Base-by-base conservation (phyloP, 1,140 invertebrate species). In the Micrasema longulum region DNA sequence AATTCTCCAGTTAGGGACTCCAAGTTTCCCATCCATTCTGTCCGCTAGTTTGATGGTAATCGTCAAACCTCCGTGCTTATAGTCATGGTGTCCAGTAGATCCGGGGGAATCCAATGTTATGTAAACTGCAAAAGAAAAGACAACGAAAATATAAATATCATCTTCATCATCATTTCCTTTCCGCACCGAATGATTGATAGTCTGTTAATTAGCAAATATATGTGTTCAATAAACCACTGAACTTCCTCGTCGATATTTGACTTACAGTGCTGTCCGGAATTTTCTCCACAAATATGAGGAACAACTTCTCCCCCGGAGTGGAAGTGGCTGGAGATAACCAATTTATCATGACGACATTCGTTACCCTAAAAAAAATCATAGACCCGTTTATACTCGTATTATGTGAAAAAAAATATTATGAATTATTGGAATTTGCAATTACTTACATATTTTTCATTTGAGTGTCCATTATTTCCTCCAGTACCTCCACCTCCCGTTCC, bases 241-340 rank as follows among this genome's bases (percentile, higher is more conserved):
- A n/a, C n/a, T n/a, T n/a, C n/a, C n/a, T n/a, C n/a, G n/a, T n/a
- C n/a, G n/a, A n/a, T n/a, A n/a, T n/a, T n/a, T n/a, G n/a, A 45
- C 80, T 81, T 53, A 85, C 84, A 64, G 72, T 95, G 93, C 77
- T 95, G 92, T 23, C 91, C 92, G 12, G 85, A 87, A 80, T 95
- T 95, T 77, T 91, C 88, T 7, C 94, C 94, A 77, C 94, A 95
- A 50, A 89, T 80, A 0, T 90, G 86, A 0, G 90, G 86, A 3
- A 85, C 77, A 2, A 85, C 80, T 55, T 84, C 81, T 0, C 82
- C 81, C 0, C 82, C 76, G 85, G 86, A 81, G 14, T 82, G 66
- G 80, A 88, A 74, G 83, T 91, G 41, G 86, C 88, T 78, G 14
- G 79, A 81, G 0, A 85, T 20, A 10, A 18, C 18, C 7, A 48